Evolutionary conservation across 2,797 vertebrate genomes (phyloP).

Genomic region (Karalla daura): DNA sequence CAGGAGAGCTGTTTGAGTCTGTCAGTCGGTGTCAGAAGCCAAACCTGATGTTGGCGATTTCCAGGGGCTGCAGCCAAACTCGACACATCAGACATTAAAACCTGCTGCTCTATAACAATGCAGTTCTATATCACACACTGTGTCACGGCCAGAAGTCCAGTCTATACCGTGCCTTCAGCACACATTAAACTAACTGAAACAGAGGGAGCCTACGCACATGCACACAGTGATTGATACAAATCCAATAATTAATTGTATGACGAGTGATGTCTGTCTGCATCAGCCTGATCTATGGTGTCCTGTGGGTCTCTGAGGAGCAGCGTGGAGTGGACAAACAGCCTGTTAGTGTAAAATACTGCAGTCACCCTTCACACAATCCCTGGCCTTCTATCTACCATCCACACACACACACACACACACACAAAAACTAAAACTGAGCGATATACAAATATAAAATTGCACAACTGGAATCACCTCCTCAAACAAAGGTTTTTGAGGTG

Average conservation of each 20-base stretch:
- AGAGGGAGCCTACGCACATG: conserved; percentile 24
- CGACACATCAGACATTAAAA: conserved; percentile 18
- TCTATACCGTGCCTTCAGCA: conserved; percentile 26
- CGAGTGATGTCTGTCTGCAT: conserved; percentile 56
- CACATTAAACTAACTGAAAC: no score
- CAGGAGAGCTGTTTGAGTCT: conserved; percentile 59
- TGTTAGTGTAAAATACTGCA: conserved; percentile 17
- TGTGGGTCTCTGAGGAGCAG: conserved; percentile 25
- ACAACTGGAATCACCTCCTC: background rate
- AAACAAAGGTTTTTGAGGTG: background rate
- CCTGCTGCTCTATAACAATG: conserved; percentile 1
- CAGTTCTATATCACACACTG: conserved; percentile 7
- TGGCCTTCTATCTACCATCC: background rate
- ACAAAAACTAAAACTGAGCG: no score
- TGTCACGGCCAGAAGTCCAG: conserved; percentile 6
- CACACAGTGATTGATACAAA: conserved; percentile 60
- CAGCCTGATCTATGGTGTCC: conserved; percentile 57
- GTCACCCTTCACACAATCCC: conserved; percentile 3
- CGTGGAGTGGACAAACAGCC: conserved; percentile 1
- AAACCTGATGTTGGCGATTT: conserved; percentile 42
- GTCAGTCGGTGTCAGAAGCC: conserved; percentile 52
- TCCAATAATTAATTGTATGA: conserved; percentile 65
- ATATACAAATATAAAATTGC: background rate
- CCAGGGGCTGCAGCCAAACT: conserved; percentile 18
- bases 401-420: background rate